Evolutionary conservation across 2,888 invertebrate genomes (phyloP), one percentile per base, ranked within the genome.

Genomic region (Cheiracanthium punctorium): DNA sequence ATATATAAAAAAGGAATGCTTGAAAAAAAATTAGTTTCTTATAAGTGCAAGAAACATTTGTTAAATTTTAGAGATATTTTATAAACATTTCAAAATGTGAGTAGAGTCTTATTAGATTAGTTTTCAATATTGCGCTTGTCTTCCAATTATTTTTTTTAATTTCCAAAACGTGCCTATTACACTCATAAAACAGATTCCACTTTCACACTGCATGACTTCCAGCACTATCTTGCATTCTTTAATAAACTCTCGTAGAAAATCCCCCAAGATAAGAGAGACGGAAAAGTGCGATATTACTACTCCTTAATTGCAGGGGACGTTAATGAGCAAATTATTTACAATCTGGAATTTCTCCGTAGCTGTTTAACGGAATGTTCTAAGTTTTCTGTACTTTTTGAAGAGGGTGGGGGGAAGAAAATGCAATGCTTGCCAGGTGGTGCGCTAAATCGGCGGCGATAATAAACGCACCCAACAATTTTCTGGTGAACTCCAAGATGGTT

Each of bases 281-380:
- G 8, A 70, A 32, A 37, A n/a, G n/a, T 32, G 70, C 70, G 10
- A 20, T 41, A 80, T 33, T 30, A 41, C 65, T 72, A 80, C 43
- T 80, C 64, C 65, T 67, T 80, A 80, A 80, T 80, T 73, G 65
- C 72, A 20, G 37, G 32, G 20, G 64, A 67, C 80, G 48, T 32
- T 80, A 80, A 80, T 65, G 80, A 80, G 72, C 12, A 72, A 80
- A 80, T 73, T 73, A 80, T 80, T 80, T 80, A 80, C 80, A 80
- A 65, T 48, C 33, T 14, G 76, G 76, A 76, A 76, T 76, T 43
- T 48, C 48, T 5, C 48, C 12, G 12, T 12, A 8, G 37, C 37
- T 8, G 12, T 12, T 37, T n/a, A n/a, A 37, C 48, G 48, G 48
- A 48, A 48, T 48, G 48, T 48, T 48, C 17, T 48, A 48, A 48